phyloP scores from a whole-genome alignment of 1,140 invertebrate species.

The Rhyacophila brunnea region DNA sequence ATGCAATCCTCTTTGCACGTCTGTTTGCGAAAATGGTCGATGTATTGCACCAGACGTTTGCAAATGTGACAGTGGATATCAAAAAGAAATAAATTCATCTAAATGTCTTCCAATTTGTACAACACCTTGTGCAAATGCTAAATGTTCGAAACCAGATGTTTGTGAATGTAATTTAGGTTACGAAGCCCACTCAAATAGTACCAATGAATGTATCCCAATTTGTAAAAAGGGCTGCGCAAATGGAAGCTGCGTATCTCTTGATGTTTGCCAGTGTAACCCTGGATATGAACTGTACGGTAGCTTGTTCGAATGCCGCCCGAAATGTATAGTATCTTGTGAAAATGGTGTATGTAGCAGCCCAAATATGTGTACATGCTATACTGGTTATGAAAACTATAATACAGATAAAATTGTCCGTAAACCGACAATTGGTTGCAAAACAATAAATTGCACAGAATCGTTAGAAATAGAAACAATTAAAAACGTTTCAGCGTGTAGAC shows the following conservation, averaged over 20 bases:
- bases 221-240: conserved; percentile 48
- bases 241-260: conserved; percentile 47
- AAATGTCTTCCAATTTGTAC: conserved; percentile 15
- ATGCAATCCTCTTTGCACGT: too few relatives aligned
- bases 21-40: conserved; percentile 31
- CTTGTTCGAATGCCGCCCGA: too few relatives aligned
- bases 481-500: background rate
- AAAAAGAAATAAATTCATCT: background rate
- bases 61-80: conserved; percentile 43
- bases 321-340: too few relatives aligned
- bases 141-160: too few relatives aligned
- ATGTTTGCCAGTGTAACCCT: conserved; percentile 31
- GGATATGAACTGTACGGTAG: background rate
- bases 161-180: too few relatives aligned
- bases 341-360: too few relatives aligned
- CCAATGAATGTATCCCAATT: conserved; percentile 42
- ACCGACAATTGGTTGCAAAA: too few relatives aligned
- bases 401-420: too few relatives aligned
- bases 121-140: conserved; percentile 33
- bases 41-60: conserved; percentile 51
- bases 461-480: too few relatives aligned
- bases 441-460: too few relatives aligned
- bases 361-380: conserved; percentile 43
- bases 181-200: background rate
- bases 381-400: conserved; percentile 42